Percentiles rank a stretch among this genome's conserved stretches.
These are phyloP conservation scores for Ceratoteleas bidentatus DNA, from an alignment of 1,140 invertebrate species.

Conservation along the genomic window DNA sequence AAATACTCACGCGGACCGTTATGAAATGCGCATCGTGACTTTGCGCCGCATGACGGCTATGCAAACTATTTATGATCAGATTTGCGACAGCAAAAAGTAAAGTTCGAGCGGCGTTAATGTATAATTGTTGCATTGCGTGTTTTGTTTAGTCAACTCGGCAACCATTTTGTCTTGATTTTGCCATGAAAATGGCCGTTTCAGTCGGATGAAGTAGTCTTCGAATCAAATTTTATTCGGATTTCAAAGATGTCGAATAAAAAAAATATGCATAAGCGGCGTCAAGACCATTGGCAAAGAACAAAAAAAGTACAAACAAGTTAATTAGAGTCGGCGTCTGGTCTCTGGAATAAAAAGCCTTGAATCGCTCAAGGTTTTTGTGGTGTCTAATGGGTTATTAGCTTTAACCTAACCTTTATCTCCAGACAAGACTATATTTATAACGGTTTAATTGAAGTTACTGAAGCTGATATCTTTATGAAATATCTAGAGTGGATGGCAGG, in stretches of 20 bases:
- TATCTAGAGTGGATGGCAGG: no score
- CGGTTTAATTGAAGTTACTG: no score
- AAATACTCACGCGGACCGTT: slow-evolving; percentile 60
- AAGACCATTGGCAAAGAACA: slow-evolving; percentile 15
- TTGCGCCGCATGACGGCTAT: slow-evolving; percentile 56
- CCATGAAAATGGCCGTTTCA: no score
- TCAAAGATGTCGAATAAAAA: slow-evolving; percentile 23
- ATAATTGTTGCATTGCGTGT: slow-evolving; percentile 25
- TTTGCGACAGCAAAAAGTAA: slow-evolving; percentile 55
- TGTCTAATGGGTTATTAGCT: slow-evolving; percentile 17
- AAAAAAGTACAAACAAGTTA: slow-evolving; percentile 41
- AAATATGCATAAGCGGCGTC: slow-evolving; percentile 20
- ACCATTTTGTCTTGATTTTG: no score
- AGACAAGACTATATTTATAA: no score
- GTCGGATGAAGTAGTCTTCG: no score
- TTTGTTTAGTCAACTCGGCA: no score
- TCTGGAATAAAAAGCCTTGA: no score
- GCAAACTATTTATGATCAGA: slow-evolving; percentile 64
- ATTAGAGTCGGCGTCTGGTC: slow-evolving; percentile 26
- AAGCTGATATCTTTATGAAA: no score
- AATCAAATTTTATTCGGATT: no score
- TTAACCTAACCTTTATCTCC: no score
- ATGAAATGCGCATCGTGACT: slow-evolving; percentile 66
- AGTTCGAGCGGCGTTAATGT: no score
- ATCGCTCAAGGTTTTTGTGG: slow-evolving; percentile 21